phyloP scores from a whole-genome alignment of 2,888 invertebrate genomes.

The Drosophila diplacantha region DNA sequence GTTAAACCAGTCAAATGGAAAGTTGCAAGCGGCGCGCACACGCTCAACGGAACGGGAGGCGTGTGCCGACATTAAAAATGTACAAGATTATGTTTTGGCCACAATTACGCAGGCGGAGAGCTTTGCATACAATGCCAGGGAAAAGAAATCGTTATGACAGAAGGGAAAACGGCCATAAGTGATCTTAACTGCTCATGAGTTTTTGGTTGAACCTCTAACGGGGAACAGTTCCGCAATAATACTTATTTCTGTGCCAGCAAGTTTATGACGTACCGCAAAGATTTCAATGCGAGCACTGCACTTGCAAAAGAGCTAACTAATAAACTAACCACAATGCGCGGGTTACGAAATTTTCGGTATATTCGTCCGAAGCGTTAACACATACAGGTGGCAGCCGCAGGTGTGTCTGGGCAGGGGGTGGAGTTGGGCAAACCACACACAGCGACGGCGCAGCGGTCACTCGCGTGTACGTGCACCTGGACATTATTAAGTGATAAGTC shows the following conservation, averaged over 20 bases:
- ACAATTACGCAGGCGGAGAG: slow-evolving; percentile 38
- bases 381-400: slow-evolving; percentile 26
- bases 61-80: slow-evolving; percentile 46
- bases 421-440: slow-evolving; percentile 5
- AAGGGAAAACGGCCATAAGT: slow-evolving; percentile 6
- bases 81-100: slow-evolving; percentile 10
- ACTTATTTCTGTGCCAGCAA: slow-evolving; percentile 5
- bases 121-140: slow-evolving; percentile 23
- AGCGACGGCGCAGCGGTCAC: slow-evolving; percentile 50
- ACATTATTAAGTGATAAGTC: slow-evolving; percentile 8
- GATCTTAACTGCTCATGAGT: slow-evolving; percentile 3
- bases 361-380: slow-evolving; percentile 37
- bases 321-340: slow-evolving; percentile 45
- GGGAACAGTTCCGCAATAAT: neutral
- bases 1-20: slow-evolving; percentile 51
- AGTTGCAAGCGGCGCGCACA: slow-evolving; percentile 39
- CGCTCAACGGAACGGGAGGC: slow-evolving; percentile 25
- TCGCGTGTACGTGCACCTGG: slow-evolving; percentile 11
- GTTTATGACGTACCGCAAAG: slow-evolving; percentile 12
- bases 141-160: slow-evolving; percentile 24
- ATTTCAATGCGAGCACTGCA: slow-evolving; percentile 6
- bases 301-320: slow-evolving; percentile 21
- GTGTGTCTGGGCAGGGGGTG: slow-evolving; percentile 2
- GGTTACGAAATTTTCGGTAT: slow-evolving; percentile 45
- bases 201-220: neutral